Evolutionary conservation across 1,140 invertebrate genomes (phyloP), one percentile per base, ranked within the genome.

Genomic region (Drosophila paulistorum): DNA sequence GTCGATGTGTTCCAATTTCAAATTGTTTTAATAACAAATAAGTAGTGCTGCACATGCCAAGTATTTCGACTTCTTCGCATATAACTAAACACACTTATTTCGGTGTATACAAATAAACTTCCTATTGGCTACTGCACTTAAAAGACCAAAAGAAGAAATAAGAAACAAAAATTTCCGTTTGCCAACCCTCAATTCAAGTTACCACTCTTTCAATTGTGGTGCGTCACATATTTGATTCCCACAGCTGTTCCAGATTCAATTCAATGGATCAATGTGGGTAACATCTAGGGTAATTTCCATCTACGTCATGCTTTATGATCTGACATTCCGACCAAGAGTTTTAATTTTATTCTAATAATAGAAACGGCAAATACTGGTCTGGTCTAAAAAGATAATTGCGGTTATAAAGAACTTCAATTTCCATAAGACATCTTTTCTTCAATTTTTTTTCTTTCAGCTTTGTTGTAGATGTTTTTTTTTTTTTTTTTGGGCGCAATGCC

Each of bases 401-500:
- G 30, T 17, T 33, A 33, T n/a, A n/a, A 42, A 63, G 65, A 41
- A 65, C 17, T 37, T 60, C n/a, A 63, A 71, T 70, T 73, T 76
- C 26, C 42, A 74, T 59, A 60, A 55, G 37, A 68, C 48, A 69
- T 54, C 48, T 69, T 42, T 75, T 67, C 26, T 73, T 74, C 33
- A 39, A 41, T 61, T 58, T 71, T 66, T 62, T 35, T 60, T 26
- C 55, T 33, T 35, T 26, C 45, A 14, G 30, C 30, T 30, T 70
- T 63, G 57, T 54, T 42, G 20, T 71, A 66, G 39, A 23, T 23
- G 2, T 23, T 23, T 23, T 23, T 17, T 58, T 45, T 55, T 17
- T 30, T 39, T 55, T 69, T 63, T 69, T 79, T 83, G 71, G 73
- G 71, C 69, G 68, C 77, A 84, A 80, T 89, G 84, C 84, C 80